These are phyloP conservation scores for Hetaerina americana DNA, from an alignment of 1,140 invertebrate species.

Conservation along the genomic window DNA sequence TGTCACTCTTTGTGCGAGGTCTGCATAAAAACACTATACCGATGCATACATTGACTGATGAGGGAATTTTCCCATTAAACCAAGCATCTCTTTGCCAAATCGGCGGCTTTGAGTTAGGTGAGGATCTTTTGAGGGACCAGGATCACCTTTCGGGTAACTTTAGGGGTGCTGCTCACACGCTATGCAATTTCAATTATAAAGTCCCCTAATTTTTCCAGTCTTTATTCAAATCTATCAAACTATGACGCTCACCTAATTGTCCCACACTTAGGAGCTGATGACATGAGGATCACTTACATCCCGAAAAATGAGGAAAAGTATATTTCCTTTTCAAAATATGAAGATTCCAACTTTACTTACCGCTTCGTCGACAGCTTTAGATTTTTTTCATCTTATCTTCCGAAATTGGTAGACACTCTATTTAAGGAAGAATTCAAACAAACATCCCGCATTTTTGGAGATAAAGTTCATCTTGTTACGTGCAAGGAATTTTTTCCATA, in stretches of 20 bases:
- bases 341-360: neutral
- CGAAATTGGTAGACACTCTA: neutral
- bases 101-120: no score
- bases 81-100: no score
- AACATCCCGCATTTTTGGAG: neutral
- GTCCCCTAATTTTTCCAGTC: no score
- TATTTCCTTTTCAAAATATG: neutral
- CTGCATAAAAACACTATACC: no score
- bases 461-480: neutral
- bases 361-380: neutral
- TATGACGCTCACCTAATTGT: neutral
- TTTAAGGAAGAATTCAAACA: neutral
- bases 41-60: no score
- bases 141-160: no score
- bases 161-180: no score
- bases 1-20: no score
- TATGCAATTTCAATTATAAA: no score
- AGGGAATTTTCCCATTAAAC: no score
- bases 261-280: neutral
- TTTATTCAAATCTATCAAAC: no score
- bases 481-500: slow-evolving; percentile 20
- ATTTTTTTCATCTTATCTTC: neutral
- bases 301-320: neutral
- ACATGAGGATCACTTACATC: neutral
- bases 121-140: no score